Evolutionary conservation across 1,140 invertebrate species (phyloP).

Genomic region (Lamellibrachia luymesi): DNA sequence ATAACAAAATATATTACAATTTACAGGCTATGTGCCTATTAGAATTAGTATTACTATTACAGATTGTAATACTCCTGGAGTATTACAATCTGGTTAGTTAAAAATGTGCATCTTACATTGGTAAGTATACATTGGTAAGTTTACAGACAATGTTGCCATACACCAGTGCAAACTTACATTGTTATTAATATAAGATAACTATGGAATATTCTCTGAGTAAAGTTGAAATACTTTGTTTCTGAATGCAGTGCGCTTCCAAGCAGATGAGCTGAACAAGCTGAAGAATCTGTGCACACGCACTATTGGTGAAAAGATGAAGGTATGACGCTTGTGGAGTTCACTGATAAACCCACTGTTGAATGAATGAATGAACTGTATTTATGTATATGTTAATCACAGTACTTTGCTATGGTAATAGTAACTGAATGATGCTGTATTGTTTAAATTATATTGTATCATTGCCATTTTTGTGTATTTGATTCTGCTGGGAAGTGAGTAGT

Average conservation of each 20-base stretch:
- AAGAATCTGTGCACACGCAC: constrained; percentile 96
- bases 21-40: background rate
- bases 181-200: background rate
- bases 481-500: background rate
- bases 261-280: constrained; percentile 90
- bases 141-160: background rate
- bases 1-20: background rate
- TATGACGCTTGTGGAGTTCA: constrained; percentile 33
- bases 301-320: constrained; percentile 97
- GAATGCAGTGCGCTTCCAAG: constrained; percentile 73
- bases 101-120: background rate
- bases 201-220: background rate
- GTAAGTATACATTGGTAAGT: background rate
- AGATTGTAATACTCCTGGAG: background rate
- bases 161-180: background rate
- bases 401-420: background rate
- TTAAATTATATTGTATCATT: too few relatives aligned
- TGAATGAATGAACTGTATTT: background rate
- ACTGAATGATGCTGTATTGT: background rate
- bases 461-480: too few relatives aligned
- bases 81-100: background rate
- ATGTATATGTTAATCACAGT: background rate
- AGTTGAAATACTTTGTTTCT: background rate
- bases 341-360: background rate
- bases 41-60: constrained; percentile 9